phyloP scores from a whole-genome alignment of 2,888 invertebrate genomes.

The Cephus nigrinus region DNA sequence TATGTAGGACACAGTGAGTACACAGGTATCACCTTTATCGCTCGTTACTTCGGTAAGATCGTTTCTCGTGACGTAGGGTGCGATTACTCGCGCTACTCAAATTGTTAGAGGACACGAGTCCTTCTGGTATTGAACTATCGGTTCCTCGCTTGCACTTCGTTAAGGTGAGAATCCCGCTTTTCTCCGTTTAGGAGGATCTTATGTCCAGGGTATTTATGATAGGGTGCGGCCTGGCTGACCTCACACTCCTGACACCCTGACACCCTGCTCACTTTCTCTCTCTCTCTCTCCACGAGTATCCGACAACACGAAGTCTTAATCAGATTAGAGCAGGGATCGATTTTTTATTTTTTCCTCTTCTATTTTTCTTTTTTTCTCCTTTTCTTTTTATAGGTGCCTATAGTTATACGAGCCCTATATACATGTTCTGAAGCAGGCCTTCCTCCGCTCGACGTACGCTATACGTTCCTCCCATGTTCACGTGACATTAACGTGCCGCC shows the following conservation, averaged over 20 bases:
- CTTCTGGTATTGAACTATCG: too few relatives aligned
- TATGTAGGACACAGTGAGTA: too few relatives aligned
- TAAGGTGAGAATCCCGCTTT: slow-evolving; percentile 10
- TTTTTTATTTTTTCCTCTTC: slow-evolving; percentile 27
- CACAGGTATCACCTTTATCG: neutral
- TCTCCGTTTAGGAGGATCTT: neutral
- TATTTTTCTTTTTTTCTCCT: slow-evolving; percentile 11
- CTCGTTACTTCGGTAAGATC: neutral
- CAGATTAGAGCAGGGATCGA: slow-evolving; percentile 47
- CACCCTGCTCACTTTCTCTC: slow-evolving; percentile 18
- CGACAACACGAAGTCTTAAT: slow-evolving; percentile 40
- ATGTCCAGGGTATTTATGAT: slow-evolving; percentile 34
- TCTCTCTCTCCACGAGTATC: slow-evolving; percentile 1
- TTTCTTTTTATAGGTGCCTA: slow-evolving; percentile 10
- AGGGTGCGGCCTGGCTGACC: slow-evolving; percentile 29
- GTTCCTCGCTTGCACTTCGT: slow-evolving; percentile 13
- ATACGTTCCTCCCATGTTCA: too few relatives aligned
- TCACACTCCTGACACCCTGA: slow-evolving; percentile 23
- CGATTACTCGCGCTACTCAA: neutral
- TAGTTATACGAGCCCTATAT: neutral
- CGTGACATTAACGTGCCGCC: too few relatives aligned
- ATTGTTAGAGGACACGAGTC: neutral
- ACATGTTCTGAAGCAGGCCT: too few relatives aligned
- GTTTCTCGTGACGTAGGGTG: neutral
- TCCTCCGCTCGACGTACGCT: too few relatives aligned